Conservation (phyloP, 2,797 vertebrate genomes). For the Chiroxiphia lanceolata region DNA sequence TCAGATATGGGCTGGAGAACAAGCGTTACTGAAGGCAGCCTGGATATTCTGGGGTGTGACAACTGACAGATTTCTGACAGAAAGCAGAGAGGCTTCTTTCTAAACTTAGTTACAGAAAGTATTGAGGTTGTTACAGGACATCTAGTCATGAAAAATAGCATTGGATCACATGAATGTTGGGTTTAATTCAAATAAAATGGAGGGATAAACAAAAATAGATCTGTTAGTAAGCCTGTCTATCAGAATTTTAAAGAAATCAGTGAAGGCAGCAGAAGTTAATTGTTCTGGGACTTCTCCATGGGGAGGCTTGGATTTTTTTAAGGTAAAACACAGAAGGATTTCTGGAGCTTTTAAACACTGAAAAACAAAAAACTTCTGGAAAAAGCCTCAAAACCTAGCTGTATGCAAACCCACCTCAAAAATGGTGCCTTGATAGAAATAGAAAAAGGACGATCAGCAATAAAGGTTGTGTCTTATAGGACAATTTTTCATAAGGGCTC, state of each 20-base stretch:
- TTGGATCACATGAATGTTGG: not conserved
- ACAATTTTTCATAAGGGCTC: not conserved
- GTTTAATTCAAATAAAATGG: not conserved
- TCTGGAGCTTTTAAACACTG: not conserved
- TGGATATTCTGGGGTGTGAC: slow-evolving; percentile 4
- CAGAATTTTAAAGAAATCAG: not conserved
- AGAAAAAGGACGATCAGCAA: not conserved
- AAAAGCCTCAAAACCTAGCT: not conserved
- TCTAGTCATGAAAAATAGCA: not conserved
- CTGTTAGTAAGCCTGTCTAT: not conserved
- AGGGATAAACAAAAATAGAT: slow-evolving; percentile 6
- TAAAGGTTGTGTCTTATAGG: not conserved
- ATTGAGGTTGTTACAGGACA: slow-evolving; percentile 13
- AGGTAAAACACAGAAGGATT: not conserved
- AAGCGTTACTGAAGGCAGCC: slow-evolving; percentile 14
- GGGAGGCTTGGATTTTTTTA: not conserved
- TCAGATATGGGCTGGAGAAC: not conserved
- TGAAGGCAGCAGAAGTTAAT: not conserved
- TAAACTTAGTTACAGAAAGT: slow-evolving; percentile 34
- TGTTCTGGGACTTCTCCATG: not conserved
- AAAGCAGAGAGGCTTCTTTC: slow-evolving; percentile 21
- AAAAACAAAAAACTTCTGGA: not conserved
- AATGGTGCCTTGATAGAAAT: not conserved
- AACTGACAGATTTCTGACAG: slow-evolving; percentile 51
- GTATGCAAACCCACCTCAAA: not conserved